These are phyloP conservation scores for Ectobius pallidus DNA, from an alignment of 2,888 invertebrate genomes.

Conservation along the genomic window DNA sequence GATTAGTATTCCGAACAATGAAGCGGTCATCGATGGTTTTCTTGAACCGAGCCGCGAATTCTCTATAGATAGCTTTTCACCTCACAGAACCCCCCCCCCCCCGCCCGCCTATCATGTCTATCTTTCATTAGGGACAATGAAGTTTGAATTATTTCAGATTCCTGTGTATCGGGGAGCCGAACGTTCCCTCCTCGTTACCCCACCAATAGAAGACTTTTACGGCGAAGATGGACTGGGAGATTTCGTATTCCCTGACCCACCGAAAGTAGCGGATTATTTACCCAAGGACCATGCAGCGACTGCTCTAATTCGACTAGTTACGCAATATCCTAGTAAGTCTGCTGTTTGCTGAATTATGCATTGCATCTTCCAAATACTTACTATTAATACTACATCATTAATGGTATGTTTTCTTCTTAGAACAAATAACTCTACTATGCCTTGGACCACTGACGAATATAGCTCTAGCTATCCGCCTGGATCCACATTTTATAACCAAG, in stretches of 20 bases:
- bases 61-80: too few relatives aligned
- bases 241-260: conserved; percentile 49
- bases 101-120: too few relatives aligned
- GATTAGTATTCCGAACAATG: too few relatives aligned
- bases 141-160: too few relatives aligned
- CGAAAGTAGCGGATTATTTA: conserved; percentile 47
- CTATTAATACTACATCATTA: too few relatives aligned
- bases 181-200: conserved; percentile 50
- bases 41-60: too few relatives aligned
- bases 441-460: conserved; percentile 63
- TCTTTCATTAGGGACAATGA: too few relatives aligned
- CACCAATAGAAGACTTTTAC: conserved; percentile 48
- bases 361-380: background rate
- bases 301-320: conserved; percentile 54
- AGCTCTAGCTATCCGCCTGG: conserved; percentile 58
- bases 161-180: conserved; percentile 57
- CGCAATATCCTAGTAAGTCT: conserved; percentile 49
- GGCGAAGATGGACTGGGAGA: conserved; percentile 62
- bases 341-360: too few relatives aligned
- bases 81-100: too few relatives aligned
- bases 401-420: too few relatives aligned
- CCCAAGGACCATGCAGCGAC: conserved; percentile 54
- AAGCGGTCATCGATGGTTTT: too few relatives aligned
- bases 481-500: conserved; percentile 50
- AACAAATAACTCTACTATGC: conserved; percentile 52